Evolutionary conservation across 1,140 invertebrate species (phyloP).

Genomic region (Parasteatoda tepidariorum): DNA sequence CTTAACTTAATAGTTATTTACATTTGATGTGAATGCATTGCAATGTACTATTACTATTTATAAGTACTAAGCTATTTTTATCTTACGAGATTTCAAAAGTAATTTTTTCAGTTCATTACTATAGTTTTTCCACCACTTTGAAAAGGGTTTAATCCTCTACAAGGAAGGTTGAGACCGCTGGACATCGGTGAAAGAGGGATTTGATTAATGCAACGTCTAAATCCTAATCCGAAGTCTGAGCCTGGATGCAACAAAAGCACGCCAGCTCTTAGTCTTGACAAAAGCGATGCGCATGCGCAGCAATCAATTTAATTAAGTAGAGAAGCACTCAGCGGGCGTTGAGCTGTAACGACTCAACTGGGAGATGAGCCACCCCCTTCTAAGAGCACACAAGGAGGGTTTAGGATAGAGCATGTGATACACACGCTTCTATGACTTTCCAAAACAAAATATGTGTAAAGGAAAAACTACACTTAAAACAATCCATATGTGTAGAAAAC

Average conservation of each 20-base stretch:
- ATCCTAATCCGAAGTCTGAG: background rate
- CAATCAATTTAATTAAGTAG: constrained; percentile 59
- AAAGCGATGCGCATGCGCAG: constrained; percentile 49
- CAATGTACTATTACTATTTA: no score
- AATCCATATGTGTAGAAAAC: no score
- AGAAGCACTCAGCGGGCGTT: constrained; percentile 57
- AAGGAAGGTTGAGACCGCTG: no score
- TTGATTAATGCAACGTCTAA: background rate
- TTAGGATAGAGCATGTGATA: background rate
- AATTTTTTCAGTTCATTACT: no score
- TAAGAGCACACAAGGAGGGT: background rate
- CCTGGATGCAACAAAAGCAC: background rate
- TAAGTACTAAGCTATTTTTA: no score
- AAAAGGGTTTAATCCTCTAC: no score
- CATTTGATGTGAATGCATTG: no score
- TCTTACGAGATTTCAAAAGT: no score
- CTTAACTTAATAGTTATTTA: no score
- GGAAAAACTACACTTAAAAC: no score
- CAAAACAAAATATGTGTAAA: background rate
- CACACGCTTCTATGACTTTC: background rate
- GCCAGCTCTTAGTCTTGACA: background rate
- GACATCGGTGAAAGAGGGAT: background rate
- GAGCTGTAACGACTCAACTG: constrained; percentile 55
- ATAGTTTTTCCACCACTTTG: no score
- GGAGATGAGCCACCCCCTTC: constrained; percentile 31